Conservation (phyloP, 2,113 vertebrate genomes). For the Xiphophorus couchianus region DNA sequence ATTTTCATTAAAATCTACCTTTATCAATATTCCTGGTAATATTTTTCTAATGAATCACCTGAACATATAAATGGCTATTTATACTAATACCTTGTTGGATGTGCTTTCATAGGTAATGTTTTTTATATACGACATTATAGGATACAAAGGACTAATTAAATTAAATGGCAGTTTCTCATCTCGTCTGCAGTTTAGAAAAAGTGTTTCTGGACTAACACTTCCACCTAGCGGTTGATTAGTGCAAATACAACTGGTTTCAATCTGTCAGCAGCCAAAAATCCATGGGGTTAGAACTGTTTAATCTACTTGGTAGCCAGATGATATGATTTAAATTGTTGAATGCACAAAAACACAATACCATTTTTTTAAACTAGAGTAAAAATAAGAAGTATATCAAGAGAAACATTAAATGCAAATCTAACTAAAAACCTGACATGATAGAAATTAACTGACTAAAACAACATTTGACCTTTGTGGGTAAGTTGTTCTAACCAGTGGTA, state of each 20-base stretch:
- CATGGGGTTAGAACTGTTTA: background rate
- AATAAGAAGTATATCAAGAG: background rate
- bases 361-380: background rate
- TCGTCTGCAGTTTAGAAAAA: background rate
- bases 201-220: conserved; percentile 43
- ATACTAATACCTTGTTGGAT: background rate
- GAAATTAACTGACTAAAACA: background rate
- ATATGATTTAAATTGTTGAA: background rate
- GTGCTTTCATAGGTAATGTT: background rate
- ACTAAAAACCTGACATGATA: background rate
- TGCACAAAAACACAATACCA: background rate
- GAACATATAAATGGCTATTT: background rate
- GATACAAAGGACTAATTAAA: background rate
- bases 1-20: background rate
- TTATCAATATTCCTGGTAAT: background rate
- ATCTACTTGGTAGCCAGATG: no score
- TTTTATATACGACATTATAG: background rate
- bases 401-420: no score
- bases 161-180: background rate
- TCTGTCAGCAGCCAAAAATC: background rate
- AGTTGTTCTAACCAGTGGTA: no score
- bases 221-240: conserved; percentile 54
- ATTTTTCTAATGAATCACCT: background rate
- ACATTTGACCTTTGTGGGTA: background rate
- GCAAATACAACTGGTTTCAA: conserved; percentile 18